Evolutionary conservation across 1,140 invertebrate genomes (phyloP).

Genomic region (Trichonephila clavata): DNA sequence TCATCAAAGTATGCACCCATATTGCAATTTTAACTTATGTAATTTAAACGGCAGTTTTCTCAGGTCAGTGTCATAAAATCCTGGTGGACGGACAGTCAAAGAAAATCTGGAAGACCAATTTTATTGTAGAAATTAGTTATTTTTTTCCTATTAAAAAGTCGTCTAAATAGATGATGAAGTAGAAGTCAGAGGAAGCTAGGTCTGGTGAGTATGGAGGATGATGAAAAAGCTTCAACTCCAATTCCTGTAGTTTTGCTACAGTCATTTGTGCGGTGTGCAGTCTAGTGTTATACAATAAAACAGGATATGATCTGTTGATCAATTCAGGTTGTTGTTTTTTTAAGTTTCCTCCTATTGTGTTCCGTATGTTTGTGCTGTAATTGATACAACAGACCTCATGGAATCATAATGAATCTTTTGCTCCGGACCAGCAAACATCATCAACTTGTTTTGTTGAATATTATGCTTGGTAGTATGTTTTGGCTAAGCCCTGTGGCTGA

Average conservation of each 20-base stretch:
- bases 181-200: background rate
- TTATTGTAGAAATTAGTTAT: too few relatives aligned
- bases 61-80: background rate
- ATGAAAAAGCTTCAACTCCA: background rate
- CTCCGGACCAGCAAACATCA: background rate
- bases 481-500: too few relatives aligned
- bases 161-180: background rate
- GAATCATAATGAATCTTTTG: background rate
- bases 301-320: background rate
- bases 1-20: background rate
- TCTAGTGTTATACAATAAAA: background rate
- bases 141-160: too few relatives aligned
- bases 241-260: background rate
- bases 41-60: background rate
- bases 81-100: background rate
- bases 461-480: too few relatives aligned
- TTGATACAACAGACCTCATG: background rate
- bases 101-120: too few relatives aligned
- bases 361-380: background rate
- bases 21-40: background rate
- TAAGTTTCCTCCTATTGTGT: background rate
- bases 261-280: background rate
- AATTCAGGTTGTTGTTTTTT: background rate
- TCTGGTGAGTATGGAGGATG: background rate
- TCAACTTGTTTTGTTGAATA: background rate